These are phyloP conservation scores for Microcebus ravelobensis DNA, from an alignment of 2,113 vertebrate species.

Conservation along the genomic window DNA sequence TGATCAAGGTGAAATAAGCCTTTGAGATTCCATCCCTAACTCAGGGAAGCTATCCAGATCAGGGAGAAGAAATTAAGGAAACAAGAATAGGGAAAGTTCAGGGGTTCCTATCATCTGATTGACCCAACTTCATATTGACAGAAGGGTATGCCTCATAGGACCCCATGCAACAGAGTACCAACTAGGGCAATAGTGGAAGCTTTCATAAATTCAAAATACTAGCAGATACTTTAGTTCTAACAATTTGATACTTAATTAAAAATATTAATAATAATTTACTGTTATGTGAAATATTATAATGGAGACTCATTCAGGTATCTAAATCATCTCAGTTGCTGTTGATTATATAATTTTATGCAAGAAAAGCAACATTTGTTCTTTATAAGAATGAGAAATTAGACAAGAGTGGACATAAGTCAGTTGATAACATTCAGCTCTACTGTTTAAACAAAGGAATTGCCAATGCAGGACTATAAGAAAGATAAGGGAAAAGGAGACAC, in stretches of 20 bases:
- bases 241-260: background rate
- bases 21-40: background rate
- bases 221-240: background rate
- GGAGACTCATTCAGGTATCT: background rate
- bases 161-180: background rate
- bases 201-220: background rate
- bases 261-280: background rate
- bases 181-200: background rate
- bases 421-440: background rate
- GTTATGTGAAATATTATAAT: background rate
- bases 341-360: background rate
- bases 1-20: background rate
- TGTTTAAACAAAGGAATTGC: background rate
- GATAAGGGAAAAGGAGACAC: background rate
- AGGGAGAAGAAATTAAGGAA: background rate
- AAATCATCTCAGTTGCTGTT: background rate
- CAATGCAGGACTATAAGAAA: background rate
- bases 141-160: background rate
- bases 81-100: background rate
- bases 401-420: background rate
- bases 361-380: background rate
- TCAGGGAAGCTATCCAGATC: background rate
- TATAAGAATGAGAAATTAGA: background rate
- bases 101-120: background rate
- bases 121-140: background rate